Conservation (phyloP, 1,140 invertebrate species). For the Scaptodrosophila lebanonensis region DNA sequence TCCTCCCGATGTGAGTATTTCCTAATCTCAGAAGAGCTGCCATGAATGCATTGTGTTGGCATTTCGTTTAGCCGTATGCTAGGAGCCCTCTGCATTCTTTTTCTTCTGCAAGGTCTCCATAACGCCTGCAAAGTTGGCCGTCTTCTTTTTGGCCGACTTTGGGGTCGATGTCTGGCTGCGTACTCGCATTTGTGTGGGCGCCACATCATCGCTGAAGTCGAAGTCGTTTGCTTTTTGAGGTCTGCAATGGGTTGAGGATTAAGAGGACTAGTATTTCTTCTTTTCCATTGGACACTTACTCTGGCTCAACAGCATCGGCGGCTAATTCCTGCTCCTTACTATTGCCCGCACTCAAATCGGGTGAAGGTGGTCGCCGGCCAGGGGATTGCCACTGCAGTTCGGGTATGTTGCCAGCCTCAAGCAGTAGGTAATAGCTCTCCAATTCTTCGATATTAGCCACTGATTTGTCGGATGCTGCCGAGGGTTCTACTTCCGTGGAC, state of each 20-base stretch:
- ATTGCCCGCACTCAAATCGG: slow-evolving; percentile 50
- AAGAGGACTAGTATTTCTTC: neutral
- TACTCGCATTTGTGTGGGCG: slow-evolving; percentile 78
- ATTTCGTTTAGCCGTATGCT: slow-evolving; percentile 18
- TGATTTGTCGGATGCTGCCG: slow-evolving; percentile 48
- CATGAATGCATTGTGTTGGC: no score
- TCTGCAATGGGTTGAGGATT: slow-evolving; percentile 47
- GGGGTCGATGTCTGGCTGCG: slow-evolving; percentile 78
- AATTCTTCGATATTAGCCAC: slow-evolving; percentile 78
- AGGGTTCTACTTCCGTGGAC: slow-evolving; percentile 53
- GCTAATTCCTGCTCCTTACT: slow-evolving; percentile 51
- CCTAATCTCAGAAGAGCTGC: no score
- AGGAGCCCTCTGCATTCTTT: slow-evolving; percentile 64
- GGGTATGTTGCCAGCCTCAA: slow-evolving; percentile 77
- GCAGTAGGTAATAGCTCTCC: slow-evolving; percentile 68
- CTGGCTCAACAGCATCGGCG: slow-evolving; percentile 44
- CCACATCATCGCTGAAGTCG: slow-evolving; percentile 81
- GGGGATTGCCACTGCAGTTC: slow-evolving; percentile 81
- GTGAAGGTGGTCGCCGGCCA: slow-evolving; percentile 78
- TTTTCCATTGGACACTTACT: slow-evolving; percentile 30
- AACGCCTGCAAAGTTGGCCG: slow-evolving; percentile 81
- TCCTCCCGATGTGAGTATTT: no score
- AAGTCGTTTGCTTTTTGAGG: slow-evolving; percentile 79
- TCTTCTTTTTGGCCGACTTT: slow-evolving; percentile 82
- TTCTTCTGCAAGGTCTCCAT: slow-evolving; percentile 79